Base-by-base conservation (phyloP, 2,797 vertebrate species). In the Neosalanx taihuensis region DNA sequence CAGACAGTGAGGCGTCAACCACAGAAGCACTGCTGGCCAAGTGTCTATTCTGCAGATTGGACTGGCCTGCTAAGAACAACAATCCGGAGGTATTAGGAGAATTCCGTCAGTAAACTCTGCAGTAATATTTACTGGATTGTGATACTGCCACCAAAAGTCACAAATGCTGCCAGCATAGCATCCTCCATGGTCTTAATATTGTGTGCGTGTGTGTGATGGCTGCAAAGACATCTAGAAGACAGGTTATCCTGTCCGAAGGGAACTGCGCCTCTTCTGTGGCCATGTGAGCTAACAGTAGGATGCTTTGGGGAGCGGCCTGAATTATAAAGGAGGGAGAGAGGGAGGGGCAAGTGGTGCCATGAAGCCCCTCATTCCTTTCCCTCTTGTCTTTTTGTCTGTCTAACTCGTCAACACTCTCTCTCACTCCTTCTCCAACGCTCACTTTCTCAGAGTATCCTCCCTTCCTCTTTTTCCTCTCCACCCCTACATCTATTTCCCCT, bases 231-330 rank as follows among this genome's bases (percentile, higher is more conserved):
- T 20, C 56, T 35, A 23, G 9, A 18, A 20, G 26, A 15, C 68
- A 72, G 37, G 23, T 37, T 56, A 61, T 37, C 26, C 64, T 57
- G 70, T 77, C 72, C 26, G 64, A 70, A 46, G 67, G 79, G 63
- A 71, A 65, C 59, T 20, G 69, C 57, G 67, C 65, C 70, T 79
- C 79, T 81, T 72, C 17, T 17, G 33, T 63, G 69, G 69, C 71
- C 74, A 72, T 64, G 68, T 78, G 75, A 82, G 79, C 76, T 84
- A 76, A 82, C 80, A 83, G 77, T 70, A 62, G 35, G 51, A 74
- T 49, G 75, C 73, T 72, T 73, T 73, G 73, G 67, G 79, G 77
- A 75, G 29, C 66, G 79, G 74, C 63, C 75, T 87, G 75, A 87
- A 87, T 87, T 81, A 84, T 87, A 75, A 65, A 87, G 12, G 61